These are phyloP conservation scores for Augochlora pura DNA, from an alignment of 1,140 invertebrate genomes.

Conservation along the genomic window DNA sequence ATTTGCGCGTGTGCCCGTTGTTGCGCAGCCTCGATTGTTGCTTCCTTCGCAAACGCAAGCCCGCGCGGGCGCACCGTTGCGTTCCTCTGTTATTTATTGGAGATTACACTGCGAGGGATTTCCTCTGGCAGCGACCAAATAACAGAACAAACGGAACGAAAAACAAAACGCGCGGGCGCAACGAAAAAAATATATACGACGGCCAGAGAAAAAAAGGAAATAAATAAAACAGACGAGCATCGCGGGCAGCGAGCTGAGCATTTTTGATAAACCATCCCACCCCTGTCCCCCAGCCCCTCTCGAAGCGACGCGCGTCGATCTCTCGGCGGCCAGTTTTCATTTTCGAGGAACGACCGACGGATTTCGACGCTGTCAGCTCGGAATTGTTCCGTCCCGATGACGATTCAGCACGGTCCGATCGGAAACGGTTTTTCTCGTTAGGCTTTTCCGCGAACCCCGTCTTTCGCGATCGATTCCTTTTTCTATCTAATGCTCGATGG, in stretches of 20 bases:
- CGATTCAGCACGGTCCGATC: neutral
- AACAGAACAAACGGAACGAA: neutral
- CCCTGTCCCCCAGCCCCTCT: neutral
- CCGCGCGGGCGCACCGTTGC: neutral
- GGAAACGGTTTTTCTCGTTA: neutral
- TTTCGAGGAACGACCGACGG: slow-evolving; percentile 2
- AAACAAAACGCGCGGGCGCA: neutral
- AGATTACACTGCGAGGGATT: slow-evolving; percentile 32
- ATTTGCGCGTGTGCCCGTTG: slow-evolving; percentile 12
- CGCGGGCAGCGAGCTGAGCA: neutral
- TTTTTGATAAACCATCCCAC: slow-evolving; percentile 8
- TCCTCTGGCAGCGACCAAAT: neutral
- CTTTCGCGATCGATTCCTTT: too few species aligned
- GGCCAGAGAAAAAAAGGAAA: neutral
- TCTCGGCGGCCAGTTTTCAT: neutral
- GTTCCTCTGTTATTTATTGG: slow-evolving; percentile 20
- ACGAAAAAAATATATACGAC: too few species aligned
- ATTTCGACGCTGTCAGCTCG: neutral
- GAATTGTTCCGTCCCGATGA: neutral
- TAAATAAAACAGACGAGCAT: neutral
- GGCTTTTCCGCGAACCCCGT: neutral
- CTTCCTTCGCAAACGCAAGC: slow-evolving; percentile 17
- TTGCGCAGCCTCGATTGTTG: slow-evolving; percentile 12
- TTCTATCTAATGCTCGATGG: too few species aligned
- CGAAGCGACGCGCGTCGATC: too few species aligned